A percentile compares a stretch with the other conserved stretches of the same genome.
phyloP scores from a whole-genome alignment of 2,113 vertebrate genomes.

The Alosa alosa region DNA sequence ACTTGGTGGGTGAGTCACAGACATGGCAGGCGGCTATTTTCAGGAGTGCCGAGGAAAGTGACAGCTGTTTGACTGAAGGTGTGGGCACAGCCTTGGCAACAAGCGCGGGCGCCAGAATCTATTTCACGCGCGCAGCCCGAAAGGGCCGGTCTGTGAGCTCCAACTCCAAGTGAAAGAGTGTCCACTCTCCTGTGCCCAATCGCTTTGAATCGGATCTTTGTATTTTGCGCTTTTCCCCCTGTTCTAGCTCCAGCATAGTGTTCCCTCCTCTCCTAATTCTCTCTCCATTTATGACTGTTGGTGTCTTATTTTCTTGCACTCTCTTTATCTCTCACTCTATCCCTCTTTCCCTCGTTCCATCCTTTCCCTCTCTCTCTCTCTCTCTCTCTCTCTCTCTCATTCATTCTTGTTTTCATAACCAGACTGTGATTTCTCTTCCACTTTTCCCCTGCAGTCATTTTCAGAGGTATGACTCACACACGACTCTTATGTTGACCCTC shows the following conservation, averaged over 20 bases:
- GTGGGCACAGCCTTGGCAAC: background rate
- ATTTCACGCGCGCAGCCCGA: too few relatives aligned
- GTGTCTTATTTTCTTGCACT: background rate
- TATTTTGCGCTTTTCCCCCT: too few relatives aligned
- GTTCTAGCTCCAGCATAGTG: background rate
- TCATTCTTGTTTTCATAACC: background rate
- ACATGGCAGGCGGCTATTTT: background rate
- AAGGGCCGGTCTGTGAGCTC: too few relatives aligned
- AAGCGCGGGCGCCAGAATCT: too few relatives aligned
- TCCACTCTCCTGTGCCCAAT: too few relatives aligned
- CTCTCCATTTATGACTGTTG: background rate
- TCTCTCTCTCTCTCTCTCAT: background rate
- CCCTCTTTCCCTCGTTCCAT: background rate
- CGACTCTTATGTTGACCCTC: background rate
- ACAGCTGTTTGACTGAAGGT: background rate
- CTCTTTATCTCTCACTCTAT: conserved; percentile 23
- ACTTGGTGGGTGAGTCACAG: background rate
- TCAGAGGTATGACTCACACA: background rate
- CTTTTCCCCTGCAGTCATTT: background rate
- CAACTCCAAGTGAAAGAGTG: too few relatives aligned
- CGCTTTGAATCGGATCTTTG: too few relatives aligned
- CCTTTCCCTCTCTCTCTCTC: background rate
- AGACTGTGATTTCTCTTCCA: background rate
- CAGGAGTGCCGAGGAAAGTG: background rate
- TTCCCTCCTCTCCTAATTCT: background rate